Evolutionary conservation across 2,113 vertebrate species (phyloP).

Genomic region (Forbesichthys papilliferus): DNA sequence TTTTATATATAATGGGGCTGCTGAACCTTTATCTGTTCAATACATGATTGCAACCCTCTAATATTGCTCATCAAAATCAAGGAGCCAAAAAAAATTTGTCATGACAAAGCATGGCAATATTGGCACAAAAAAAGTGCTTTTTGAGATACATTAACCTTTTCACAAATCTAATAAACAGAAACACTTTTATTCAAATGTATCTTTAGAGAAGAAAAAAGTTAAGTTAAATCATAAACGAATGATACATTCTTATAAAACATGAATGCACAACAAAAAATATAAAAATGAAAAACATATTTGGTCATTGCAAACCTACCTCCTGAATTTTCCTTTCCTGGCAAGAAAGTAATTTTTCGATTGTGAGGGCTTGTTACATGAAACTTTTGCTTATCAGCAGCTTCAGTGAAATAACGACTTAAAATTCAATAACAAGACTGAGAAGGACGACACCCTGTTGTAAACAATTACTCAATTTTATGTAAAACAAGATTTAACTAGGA

Average conservation of each 20-base stretch:
- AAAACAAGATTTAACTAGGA: slow-evolving; percentile 24
- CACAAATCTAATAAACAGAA: slow-evolving; percentile 22
- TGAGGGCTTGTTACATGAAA: slow-evolving; percentile 7
- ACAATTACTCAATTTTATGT: slow-evolving; percentile 37
- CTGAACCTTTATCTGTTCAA: not conserved
- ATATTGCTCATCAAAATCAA: slow-evolving; percentile 10
- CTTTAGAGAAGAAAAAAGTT: slow-evolving; percentile 1
- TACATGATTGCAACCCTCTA: slow-evolving; percentile 28
- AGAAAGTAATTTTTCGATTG: slow-evolving; percentile 25
- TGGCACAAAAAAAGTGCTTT: slow-evolving; percentile 36
- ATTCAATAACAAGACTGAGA: slow-evolving; percentile 24
- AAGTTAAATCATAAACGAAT: too few relatives aligned
- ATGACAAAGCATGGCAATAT: slow-evolving; percentile 5
- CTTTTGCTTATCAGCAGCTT: slow-evolving; percentile 3
- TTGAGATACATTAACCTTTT: slow-evolving; percentile 9
- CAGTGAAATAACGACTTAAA: slow-evolving; percentile 18
- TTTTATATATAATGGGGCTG: not conserved
- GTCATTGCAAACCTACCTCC: slow-evolving; percentile 37
- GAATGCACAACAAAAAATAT: slow-evolving; percentile 24
- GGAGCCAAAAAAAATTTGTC: slow-evolving; percentile 6
- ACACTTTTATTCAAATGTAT: slow-evolving; percentile 20
- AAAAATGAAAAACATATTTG: slow-evolving; percentile 55
- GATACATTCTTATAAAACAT: slow-evolving; percentile 50
- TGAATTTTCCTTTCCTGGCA: slow-evolving; percentile 15
- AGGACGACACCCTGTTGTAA: slow-evolving; percentile 45